A percentile compares a stretch with the other conserved stretches of the same genome.
Conservation (phyloP, 2,888 invertebrate genomes). For the Boloria euphrosyne region DNA sequence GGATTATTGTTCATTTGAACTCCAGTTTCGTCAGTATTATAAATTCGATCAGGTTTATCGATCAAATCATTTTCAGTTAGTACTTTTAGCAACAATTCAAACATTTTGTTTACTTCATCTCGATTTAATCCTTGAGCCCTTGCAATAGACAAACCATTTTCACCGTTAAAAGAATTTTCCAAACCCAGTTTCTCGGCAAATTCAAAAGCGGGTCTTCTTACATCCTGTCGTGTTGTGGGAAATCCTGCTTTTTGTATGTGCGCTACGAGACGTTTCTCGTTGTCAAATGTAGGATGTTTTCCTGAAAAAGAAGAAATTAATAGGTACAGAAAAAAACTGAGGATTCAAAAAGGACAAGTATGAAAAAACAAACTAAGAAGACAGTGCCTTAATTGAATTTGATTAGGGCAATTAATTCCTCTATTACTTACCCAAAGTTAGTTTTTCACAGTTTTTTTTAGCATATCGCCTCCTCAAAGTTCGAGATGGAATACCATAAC, state of each 20-base stretch:
- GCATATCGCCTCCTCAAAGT: too few species aligned
- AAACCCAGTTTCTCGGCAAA: slow-evolving; percentile 43
- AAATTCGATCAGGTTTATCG: slow-evolving; percentile 49
- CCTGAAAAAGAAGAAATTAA: slow-evolving; percentile 36
- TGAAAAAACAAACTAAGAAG: too few species aligned
- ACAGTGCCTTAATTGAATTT: too few species aligned
- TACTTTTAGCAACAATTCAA: slow-evolving; percentile 39
- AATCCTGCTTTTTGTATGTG: too few species aligned
- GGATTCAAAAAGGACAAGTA: too few species aligned
- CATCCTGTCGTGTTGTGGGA: too few species aligned
- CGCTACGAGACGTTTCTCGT: too few species aligned
- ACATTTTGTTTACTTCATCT: slow-evolving; percentile 43
- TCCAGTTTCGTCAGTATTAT: slow-evolving; percentile 57
- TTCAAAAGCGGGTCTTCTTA: slow-evolving; percentile 35
- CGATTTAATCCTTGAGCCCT: slow-evolving; percentile 44
- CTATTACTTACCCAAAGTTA: too few species aligned
- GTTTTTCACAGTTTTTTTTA: too few species aligned
- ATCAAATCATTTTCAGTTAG: slow-evolving; percentile 44
- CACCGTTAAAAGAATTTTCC: slow-evolving; percentile 44
- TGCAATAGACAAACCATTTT: slow-evolving; percentile 44
- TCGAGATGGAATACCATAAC: too few species aligned
- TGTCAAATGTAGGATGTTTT: slow-evolving; percentile 19
- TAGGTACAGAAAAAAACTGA: slow-evolving; percentile 35
- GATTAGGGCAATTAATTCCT: too few species aligned
- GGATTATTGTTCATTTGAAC: slow-evolving; percentile 56